phyloP scores from a whole-genome alignment of 2,113 vertebrate genomes.

The Andinoacara biseriatus region DNA sequence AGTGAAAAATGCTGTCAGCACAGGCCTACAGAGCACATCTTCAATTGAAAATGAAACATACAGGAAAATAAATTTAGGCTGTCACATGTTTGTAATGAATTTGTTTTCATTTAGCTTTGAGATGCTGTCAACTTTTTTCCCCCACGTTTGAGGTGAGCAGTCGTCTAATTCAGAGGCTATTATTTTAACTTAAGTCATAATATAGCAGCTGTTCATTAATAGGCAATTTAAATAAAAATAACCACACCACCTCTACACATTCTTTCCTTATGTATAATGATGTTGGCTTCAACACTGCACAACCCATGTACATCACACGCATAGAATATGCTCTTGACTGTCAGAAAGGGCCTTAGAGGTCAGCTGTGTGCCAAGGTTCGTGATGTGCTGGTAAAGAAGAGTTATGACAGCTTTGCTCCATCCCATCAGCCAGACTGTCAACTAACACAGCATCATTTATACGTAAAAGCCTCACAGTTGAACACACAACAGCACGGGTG shows the following conservation, averaged over 20 bases:
- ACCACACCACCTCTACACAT: not conserved
- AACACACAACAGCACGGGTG: slow-evolving; percentile 29
- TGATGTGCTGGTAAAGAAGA: slow-evolving; percentile 24
- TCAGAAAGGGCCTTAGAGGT: slow-evolving; percentile 35
- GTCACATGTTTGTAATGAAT: slow-evolving; percentile 8
- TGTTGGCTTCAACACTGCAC: not conserved
- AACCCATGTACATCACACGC: not conserved
- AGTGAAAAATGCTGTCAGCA: slow-evolving; percentile 23
- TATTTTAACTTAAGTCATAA: not conserved
- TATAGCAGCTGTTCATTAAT: slow-evolving; percentile 6
- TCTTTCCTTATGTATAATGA: not conserved
- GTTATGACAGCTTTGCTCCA: slow-evolving; percentile 47
- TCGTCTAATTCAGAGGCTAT: not conserved
- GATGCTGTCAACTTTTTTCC: not conserved
- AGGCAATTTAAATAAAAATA: not conserved
- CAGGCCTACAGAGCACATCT: slow-evolving; percentile 5
- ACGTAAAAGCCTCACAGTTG: slow-evolving; percentile 26
- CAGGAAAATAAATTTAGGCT: slow-evolving; percentile 7
- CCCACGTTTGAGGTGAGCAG: not conserved
- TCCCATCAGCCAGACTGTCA: slow-evolving; percentile 50
- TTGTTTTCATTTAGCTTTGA: slow-evolving; percentile 3
- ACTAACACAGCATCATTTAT: slow-evolving; percentile 52
- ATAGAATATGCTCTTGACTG: not conserved
- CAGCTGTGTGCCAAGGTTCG: slow-evolving; percentile 53
- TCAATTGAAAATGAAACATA: slow-evolving; percentile 4